Evolutionary conservation across 2,888 invertebrate species (phyloP), one percentile per base, ranked within the genome.

Genomic region (Sphaerophoria taeniata): DNA sequence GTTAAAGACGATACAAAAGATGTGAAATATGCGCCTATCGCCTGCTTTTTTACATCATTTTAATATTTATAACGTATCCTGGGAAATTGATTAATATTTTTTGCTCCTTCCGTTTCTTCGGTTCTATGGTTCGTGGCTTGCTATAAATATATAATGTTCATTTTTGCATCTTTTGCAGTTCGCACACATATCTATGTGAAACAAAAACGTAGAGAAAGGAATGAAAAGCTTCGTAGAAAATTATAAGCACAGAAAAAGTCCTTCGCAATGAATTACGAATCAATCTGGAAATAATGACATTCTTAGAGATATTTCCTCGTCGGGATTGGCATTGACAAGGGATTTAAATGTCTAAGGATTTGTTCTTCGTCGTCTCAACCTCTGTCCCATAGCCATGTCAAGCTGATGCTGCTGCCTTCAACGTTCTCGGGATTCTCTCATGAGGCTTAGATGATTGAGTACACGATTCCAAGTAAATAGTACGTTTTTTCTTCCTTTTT

Each of bases 201-300:
- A 24, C 14, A 12, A 11, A 11, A 43, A 3, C 45, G 43, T 39
- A 49, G 16, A 43, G 12, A 43, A 43, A 11, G 43, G 6, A 43
- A 31, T 11, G 43, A 45, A 53, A 55, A 36, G 45, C 43, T 56
- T 16, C 11, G 4, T 16, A 14, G 9, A 61, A 55, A 39, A 45
- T 74, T 65, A 43, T 61, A 61, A 69, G 80, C 65, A 73, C 49
- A 47, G 39, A 49, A 24, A 24, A 24, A 76, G 67, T 51, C 58
- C 67, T 76, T 73, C 56, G 69, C 72, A 77, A 79, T 71, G 78
- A 83, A 79, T 83, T 83, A 74, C 79, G 65, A 74, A 83, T 79
- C 83, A 83, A 83, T 83, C 83, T 79, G 79, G 65, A 83, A 83
- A 79, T 83, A 83, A 83, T 83, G 78, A 79, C 70, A 74, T 79